Evolutionary conservation across 2,113 vertebrate genomes (phyloP).

Genomic region (Gallinago jamesoni): DNA sequence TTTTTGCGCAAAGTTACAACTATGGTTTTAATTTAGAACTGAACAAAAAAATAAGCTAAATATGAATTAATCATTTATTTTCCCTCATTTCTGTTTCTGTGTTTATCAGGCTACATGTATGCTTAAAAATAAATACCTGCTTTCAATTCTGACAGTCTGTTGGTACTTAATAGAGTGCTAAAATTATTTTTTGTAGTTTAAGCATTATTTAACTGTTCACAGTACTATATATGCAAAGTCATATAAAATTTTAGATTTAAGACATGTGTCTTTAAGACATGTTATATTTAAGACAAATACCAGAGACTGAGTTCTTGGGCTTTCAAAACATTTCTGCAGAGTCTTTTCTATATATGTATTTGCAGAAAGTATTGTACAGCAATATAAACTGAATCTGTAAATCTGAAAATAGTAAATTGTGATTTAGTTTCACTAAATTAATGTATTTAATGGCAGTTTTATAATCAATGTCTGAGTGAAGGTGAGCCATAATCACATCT

Average conservation of each 20-base stretch:
- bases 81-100: background rate
- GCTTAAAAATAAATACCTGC: background rate
- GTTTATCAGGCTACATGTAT: background rate
- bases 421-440: background rate
- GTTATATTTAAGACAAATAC: background rate
- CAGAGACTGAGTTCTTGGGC: background rate
- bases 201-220: background rate
- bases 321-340: background rate
- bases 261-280: background rate
- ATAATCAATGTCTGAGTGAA: background rate
- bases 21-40: background rate
- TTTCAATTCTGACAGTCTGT: background rate
- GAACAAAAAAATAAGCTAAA: background rate
- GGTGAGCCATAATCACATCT: background rate
- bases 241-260: background rate
- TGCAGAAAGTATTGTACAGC: background rate
- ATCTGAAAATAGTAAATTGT: background rate
- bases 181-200: background rate
- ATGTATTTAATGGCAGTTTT: background rate
- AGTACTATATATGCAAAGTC: background rate
- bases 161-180: background rate
- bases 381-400: background rate
- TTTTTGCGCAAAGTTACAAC: background rate
- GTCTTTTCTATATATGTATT: background rate
- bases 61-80: background rate